Evolutionary conservation across 2,113 vertebrate species (phyloP).

Genomic region (Malurus alboscapulatus): DNA sequence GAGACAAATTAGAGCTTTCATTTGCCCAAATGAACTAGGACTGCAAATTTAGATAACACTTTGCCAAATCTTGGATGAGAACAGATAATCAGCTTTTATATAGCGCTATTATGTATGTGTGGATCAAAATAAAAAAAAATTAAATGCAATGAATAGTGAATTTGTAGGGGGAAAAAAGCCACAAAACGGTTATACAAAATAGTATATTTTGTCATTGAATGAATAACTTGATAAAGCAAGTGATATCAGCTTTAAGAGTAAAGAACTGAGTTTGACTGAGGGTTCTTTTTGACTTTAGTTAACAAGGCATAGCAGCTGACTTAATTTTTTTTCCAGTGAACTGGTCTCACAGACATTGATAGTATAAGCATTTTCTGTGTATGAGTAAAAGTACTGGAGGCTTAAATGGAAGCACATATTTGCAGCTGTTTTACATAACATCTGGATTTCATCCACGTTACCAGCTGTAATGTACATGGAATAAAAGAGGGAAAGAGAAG

Average conservation of each 20-base stretch:
- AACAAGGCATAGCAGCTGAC: background rate
- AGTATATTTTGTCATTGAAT: background rate
- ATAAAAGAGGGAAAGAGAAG: slow-evolving; percentile 39
- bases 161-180: accelerated
- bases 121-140: background rate
- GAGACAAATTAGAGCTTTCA: background rate
- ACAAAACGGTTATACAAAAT: background rate
- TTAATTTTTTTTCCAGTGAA: background rate
- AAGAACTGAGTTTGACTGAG: background rate
- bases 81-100: background rate
- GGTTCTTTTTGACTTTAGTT: background rate
- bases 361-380: slow-evolving; percentile 21
- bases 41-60: background rate
- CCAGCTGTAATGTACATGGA: slow-evolving; percentile 55
- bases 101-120: background rate
- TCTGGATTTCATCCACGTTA: slow-evolving; percentile 48
- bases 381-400: slow-evolving; percentile 27
- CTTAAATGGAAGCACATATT: slow-evolving; percentile 23
- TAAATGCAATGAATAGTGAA: background rate
- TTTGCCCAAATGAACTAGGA: background rate
- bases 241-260: background rate
- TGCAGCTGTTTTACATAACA: slow-evolving; percentile 64
- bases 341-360: background rate
- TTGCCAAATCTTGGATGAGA: background rate
- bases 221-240: background rate